Evolutionary conservation across 2,888 invertebrate species (phyloP).

Genomic region (Amblyjoppa proteus): DNA sequence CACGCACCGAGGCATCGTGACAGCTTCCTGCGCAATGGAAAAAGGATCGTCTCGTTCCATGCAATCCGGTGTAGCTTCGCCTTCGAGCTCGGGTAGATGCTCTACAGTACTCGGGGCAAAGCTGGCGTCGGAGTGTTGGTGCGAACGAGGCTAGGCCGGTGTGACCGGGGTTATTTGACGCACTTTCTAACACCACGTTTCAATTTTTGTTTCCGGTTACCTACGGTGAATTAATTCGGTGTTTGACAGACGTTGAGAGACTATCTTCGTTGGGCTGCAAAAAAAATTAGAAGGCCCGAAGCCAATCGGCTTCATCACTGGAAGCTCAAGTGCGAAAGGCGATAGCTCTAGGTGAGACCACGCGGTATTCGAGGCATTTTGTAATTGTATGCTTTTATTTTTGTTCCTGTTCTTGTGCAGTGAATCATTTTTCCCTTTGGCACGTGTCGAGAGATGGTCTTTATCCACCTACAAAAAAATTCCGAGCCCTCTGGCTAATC

Average conservation of each 20-base stretch:
- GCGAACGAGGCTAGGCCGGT: slow-evolving; percentile 3
- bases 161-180: slow-evolving; percentile 7
- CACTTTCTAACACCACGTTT: background rate
- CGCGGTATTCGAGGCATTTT: background rate
- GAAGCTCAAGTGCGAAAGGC: background rate
- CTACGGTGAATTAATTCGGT: background rate
- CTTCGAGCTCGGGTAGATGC: slow-evolving; percentile 35
- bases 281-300: background rate
- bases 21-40: slow-evolving; percentile 76
- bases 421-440: background rate
- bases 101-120: background rate
- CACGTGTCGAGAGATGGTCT: background rate
- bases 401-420: background rate
- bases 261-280: background rate
- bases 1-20: slow-evolving; percentile 70
- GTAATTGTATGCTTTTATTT: background rate
- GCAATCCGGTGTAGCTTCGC: slow-evolving; percentile 65
- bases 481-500: background rate
- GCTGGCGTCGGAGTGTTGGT: background rate
- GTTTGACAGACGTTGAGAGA: background rate
- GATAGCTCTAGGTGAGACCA: background rate
- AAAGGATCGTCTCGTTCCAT: slow-evolving; percentile 75
- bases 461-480: background rate
- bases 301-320: background rate
- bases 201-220: background rate